Evolutionary conservation across 2,888 invertebrate species (phyloP), one percentile per base, ranked within the genome.

Genomic region (Pediacus dermestoides): DNA sequence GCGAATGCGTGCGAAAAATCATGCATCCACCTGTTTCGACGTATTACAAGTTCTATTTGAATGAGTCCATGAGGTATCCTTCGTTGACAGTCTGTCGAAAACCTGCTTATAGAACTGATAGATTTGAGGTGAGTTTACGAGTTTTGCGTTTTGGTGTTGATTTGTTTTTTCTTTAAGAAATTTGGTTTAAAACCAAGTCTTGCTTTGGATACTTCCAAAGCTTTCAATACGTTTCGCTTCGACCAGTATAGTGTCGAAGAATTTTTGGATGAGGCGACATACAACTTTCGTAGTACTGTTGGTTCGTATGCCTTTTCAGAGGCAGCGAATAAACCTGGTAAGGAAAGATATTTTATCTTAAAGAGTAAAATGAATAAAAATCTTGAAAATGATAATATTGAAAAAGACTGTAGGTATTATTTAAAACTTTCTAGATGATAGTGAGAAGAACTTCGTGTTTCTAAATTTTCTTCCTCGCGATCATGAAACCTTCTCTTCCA

Each of bases 21-120:
- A 61, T 74, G 4, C 59, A 76, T 45, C 79, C 79, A 1, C 83
- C 84, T 0, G 74, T 82, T 16, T 77, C 82, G 0, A 84, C 84
- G 1, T 77, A 81, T 63, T 80, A 82, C 0, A 77, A 77, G 55
- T 81, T 81, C 44, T 75, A 75, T 49, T 73, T 82, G 37, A 84
- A 84, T 60, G 74, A 80, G 16, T 77, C 80, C 0, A 71, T 85
- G 34, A 64, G 72, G 46, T 83, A 82, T 66, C 84, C 85, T 1
- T 80, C 82, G 28, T 58, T 85, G 1, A 85, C 84, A 0, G 71
- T 85, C 46, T 85, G 85, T 50, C 70, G 80, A 12, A 78, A 79
- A 37, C 83, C 83, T 0, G 72, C 80, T 0, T 84, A 80, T 53
- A 82, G 80, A 55, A 70, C 60, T 25, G 65, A 75, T 1, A 70